These are phyloP conservation scores for Actinia tenebrosa DNA, from an alignment of 64 coral and sea anemone genomes.

Conservation along the genomic window DNA sequence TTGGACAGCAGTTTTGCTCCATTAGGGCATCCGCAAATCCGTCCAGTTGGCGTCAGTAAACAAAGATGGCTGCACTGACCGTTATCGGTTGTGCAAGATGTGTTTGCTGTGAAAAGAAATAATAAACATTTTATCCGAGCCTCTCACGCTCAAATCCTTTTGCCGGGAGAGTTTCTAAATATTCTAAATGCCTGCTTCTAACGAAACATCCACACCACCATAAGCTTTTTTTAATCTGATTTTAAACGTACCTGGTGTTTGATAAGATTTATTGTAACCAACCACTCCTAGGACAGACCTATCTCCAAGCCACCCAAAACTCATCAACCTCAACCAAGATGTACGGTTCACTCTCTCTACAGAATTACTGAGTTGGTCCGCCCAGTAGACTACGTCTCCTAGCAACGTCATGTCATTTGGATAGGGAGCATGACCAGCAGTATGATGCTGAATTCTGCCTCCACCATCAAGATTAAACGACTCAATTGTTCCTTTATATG, in stretches of 20 bases:
- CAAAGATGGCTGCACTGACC: constrained; percentile 51
- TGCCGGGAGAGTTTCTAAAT: too few relatives aligned
- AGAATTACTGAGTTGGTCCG: background rate
- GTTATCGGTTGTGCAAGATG: constrained; percentile 25
- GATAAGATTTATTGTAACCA: background rate
- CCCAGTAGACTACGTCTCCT: background rate
- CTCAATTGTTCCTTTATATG: background rate
- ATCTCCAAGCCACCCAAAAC: constrained; percentile 2
- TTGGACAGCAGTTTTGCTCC: constrained; percentile 20
- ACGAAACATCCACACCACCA: too few relatives aligned
- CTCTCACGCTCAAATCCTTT: too few relatives aligned
- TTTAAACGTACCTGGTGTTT: background rate
- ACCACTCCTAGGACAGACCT: background rate
- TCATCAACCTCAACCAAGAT: background rate
- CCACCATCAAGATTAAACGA: background rate
- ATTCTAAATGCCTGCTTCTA: too few relatives aligned
- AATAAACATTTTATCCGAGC: background rate
- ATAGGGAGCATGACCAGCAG: background rate
- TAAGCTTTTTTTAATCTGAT: background rate
- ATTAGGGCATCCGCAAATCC: constrained; percentile 39
- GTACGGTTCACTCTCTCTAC: background rate
- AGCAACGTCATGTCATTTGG: background rate
- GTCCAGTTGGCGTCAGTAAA: constrained; percentile 1
- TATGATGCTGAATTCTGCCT: background rate
- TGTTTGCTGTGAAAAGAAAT: background rate